Base-by-base conservation (phyloP, 2,797 vertebrate genomes). In the Moxostoma hubbsi region DNA sequence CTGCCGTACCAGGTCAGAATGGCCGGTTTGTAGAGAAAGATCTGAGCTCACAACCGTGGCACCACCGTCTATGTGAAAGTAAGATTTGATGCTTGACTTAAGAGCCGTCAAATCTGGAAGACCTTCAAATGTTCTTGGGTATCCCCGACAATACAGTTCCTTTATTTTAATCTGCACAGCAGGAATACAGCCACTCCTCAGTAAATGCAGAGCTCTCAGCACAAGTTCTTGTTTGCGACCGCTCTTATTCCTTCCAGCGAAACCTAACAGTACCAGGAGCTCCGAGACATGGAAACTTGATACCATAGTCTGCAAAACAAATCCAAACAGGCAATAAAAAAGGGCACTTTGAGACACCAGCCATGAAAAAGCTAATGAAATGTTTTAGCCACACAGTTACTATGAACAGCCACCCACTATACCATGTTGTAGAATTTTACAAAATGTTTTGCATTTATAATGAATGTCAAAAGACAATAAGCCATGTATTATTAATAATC, bases 271-370 rank as follows among this genome's bases (percentile, higher is more conserved):
- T 61, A 96, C 95, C 92, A 96, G 96, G 7, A 96, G 93, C 70
- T 96, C 95, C 89, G 95, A 96, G 80, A 96, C 94, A 59, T 94
- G 93, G 90, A 96, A 96, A 91, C 94, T 95, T 83, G 94, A 95
- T 89, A 96, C 87, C 95, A 96, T 95, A 92, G 93, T 95, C 95
- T 97, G 87, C 16, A 84, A 79, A 89, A 53, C 51, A 84, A 77
- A 77, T 85, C 9, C 49, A 82, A 13, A 80, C 7, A 69, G 51
- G 16, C 36, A 12, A 67, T 63, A 43, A 64, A 24, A 64, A 12
- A 75, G 43, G 45, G 16, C 49, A 61, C 47, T 63, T 74, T 64
- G n/a, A 45, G 55, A 63, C 18, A n/a, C 2, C 15, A 46, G 47
- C 10, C 15, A 18, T 15, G 9, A 6, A 24, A 36, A 79, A 45